phyloP scores from a whole-genome alignment of 1,140 invertebrate species.

The Rhysida immarginata region DNA sequence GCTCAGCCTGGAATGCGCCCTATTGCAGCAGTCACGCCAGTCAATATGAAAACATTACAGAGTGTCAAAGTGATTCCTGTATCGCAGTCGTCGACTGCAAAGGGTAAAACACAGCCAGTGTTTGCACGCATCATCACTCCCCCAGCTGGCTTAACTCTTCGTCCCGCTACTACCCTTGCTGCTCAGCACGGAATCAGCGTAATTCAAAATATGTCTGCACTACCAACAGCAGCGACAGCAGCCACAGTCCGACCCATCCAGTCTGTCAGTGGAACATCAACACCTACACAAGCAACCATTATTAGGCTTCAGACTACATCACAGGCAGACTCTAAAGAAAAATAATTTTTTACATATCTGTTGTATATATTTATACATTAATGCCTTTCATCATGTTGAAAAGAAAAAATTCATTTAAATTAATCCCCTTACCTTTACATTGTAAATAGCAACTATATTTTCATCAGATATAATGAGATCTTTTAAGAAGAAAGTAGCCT shows the following conservation, averaged over 20 bases:
- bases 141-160: conserved; percentile 20
- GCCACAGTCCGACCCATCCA: background rate
- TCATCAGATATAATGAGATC: too few relatives aligned
- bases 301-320: background rate
- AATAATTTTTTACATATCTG: too few relatives aligned
- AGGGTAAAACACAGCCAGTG: conserved; percentile 25
- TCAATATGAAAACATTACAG: conserved; percentile 10
- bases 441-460: too few relatives aligned
- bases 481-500: too few relatives aligned
- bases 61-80: conserved; percentile 11
- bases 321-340: too few relatives aligned
- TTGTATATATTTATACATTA: too few relatives aligned
- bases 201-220: conserved; percentile 1
- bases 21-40: conserved; percentile 1
- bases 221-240: background rate
- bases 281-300: background rate
- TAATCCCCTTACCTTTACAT: too few relatives aligned
- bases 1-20: conserved; percentile 16
- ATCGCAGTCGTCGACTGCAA: conserved; percentile 12
- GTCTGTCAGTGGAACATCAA: background rate
- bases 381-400: too few relatives aligned
- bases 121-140: conserved; percentile 29
- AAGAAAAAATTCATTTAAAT: too few relatives aligned
- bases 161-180: background rate
- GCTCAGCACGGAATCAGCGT: conserved; percentile 7